These are phyloP conservation scores for Sympetrum striolatum DNA, from an alignment of 2,888 invertebrate genomes.

Conservation along the genomic window DNA sequence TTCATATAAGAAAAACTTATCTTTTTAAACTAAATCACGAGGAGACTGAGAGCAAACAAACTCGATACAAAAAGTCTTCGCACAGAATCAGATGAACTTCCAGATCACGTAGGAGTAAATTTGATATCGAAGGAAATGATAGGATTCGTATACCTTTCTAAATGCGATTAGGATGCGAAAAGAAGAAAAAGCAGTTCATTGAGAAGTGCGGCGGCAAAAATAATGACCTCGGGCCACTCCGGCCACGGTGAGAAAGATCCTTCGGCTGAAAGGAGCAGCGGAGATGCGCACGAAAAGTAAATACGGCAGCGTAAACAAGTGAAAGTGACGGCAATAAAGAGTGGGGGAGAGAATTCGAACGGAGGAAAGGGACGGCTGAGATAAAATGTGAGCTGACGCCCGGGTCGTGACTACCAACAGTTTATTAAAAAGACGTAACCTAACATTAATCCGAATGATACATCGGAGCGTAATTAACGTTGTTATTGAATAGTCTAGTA, in stretches of 20 bases:
- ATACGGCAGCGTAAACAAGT: slow-evolving; percentile 58
- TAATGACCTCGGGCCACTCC: neutral
- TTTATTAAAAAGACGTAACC: neutral
- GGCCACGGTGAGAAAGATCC: slow-evolving; percentile 40
- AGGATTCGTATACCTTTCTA: neutral
- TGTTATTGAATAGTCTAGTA: no score
- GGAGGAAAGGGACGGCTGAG: slow-evolving; percentile 46
- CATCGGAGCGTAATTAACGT: no score
- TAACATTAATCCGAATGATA: no score
- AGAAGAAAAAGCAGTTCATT: neutral
- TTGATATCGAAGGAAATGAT: neutral
- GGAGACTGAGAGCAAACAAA: no score
- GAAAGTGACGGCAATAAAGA: slow-evolving; percentile 57
- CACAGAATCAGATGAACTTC: neutral
- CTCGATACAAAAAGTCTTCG: no score
- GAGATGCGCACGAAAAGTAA: slow-evolving; percentile 57
- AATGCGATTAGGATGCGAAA: neutral
- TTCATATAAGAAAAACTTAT: no score
- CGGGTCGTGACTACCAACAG: neutral
- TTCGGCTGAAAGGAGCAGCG: slow-evolving; percentile 47
- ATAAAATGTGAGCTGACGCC: slow-evolving; percentile 54
- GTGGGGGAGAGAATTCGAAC: slow-evolving; percentile 45
- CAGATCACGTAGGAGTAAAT: neutral
- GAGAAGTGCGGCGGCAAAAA: neutral
- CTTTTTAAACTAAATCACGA: no score